Evolutionary conservation across 2,113 vertebrate species (phyloP).

Genomic region (Erythrocercus mccallii): DNA sequence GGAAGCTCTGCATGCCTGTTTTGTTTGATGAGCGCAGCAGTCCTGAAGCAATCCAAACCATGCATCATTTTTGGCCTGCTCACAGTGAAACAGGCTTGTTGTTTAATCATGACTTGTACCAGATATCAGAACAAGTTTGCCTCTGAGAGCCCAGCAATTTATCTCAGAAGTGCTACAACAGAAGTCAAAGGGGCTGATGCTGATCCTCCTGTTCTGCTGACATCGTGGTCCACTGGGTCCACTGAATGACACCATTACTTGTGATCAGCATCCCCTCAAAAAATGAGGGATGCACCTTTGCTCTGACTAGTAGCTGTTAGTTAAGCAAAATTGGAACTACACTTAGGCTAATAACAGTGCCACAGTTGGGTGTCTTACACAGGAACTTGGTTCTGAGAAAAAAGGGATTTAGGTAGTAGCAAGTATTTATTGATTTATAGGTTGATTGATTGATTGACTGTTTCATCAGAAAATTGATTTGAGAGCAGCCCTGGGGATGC

Average conservation of each 20-base stretch:
- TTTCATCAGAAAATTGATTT: not conserved
- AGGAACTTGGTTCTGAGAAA: not conserved
- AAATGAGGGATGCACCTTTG: not conserved
- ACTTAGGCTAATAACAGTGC: not conserved
- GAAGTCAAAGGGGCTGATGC: not conserved
- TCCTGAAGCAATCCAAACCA: not conserved
- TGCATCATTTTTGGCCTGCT: not conserved
- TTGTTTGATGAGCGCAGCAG: not conserved
- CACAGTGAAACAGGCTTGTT: not conserved
- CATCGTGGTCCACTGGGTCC: fast-evolving
- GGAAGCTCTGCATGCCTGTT: not conserved
- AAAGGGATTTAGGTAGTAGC: not conserved
- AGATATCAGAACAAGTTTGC: not conserved
- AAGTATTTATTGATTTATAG: not conserved
- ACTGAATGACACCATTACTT: not conserved
- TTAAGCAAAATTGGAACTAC: not conserved
- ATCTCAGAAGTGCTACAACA: fast-evolving
- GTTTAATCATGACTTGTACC: not conserved
- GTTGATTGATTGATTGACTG: not conserved
- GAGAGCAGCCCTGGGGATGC: not conserved
- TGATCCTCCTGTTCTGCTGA: not conserved
- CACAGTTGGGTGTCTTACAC: not conserved
- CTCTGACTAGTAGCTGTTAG: not conserved
- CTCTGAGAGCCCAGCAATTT: not conserved
- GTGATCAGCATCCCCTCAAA: not conserved